Conservation (phyloP, 2,113 vertebrate species). For the Apaloderma vittatum region DNA sequence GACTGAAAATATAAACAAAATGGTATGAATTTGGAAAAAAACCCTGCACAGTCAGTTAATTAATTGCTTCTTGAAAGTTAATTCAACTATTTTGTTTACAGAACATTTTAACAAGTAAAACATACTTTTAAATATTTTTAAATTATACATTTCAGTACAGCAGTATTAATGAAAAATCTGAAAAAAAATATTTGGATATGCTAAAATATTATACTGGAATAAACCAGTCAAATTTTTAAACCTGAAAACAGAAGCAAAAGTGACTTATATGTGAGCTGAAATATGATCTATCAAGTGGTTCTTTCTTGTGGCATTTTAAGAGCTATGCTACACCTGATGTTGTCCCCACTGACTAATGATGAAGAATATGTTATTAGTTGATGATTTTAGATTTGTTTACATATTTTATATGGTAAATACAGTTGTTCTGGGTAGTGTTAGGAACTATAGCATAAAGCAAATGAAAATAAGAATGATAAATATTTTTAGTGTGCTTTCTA, state of each 20-base stretch:
- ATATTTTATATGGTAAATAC: background rate
- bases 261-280: slow-evolving; percentile 47
- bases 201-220: background rate
- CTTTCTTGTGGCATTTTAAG: slow-evolving; percentile 77
- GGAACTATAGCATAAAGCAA: background rate
- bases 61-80: background rate
- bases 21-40: background rate
- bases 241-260: background rate
- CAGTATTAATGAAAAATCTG: background rate
- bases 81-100: background rate
- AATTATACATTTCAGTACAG: background rate
- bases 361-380: slow-evolving; percentile 71
- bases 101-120: background rate
- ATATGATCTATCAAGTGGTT: slow-evolving; percentile 54
- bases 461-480: background rate
- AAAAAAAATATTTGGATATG: background rate
- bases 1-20: slow-evolving; percentile 19
- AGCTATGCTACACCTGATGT: slow-evolving; percentile 76
- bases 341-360: slow-evolving; percentile 74
- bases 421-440: slow-evolving; percentile 9
- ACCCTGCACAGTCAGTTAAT: background rate
- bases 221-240: slow-evolving; percentile 15
- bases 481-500: background rate
- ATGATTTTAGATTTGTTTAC: slow-evolving; percentile 40
- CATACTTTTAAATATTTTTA: background rate